Percentiles rank a stretch among this genome's conserved stretches.
Conservation (phyloP, 2,113 vertebrate species). For the Plectropomus leopardus region DNA sequence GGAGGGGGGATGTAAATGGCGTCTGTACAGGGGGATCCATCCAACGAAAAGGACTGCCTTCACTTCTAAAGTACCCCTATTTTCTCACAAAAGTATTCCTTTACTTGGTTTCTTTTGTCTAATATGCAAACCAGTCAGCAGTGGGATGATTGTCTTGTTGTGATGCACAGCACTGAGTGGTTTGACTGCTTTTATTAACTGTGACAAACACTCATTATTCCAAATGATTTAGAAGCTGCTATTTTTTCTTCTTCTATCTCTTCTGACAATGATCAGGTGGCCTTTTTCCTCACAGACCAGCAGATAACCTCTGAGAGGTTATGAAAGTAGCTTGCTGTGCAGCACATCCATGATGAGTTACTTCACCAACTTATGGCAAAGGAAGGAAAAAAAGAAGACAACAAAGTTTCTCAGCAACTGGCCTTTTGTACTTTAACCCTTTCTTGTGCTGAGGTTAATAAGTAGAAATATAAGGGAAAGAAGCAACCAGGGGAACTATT, state of each 20-base stretch:
- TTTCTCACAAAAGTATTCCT: constrained; percentile 21
- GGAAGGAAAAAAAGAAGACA: neutral
- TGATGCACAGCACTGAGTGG: constrained; percentile 41
- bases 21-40: constrained; percentile 61
- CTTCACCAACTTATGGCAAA: constrained; percentile 1
- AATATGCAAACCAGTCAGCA: constrained; percentile 49
- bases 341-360: constrained; percentile 44
- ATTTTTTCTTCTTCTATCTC: constrained; percentile 51
- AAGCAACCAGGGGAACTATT: neutral
- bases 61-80: constrained; percentile 32
- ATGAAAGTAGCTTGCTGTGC: constrained; percentile 33
- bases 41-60: constrained; percentile 50
- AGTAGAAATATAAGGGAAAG: constrained; percentile 7
- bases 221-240: constrained; percentile 71
- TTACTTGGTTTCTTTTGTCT: constrained; percentile 46
- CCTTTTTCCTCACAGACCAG: constrained; percentile 58
- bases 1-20: constrained; percentile 62
- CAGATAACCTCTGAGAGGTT: constrained; percentile 65
- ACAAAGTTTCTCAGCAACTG: constrained; percentile 14
- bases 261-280: constrained; percentile 69
- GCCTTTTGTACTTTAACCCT: constrained; percentile 4
- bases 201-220: constrained; percentile 77
- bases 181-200: constrained; percentile 66
- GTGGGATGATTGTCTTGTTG: constrained; percentile 26
- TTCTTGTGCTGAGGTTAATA: neutral